A percentile compares a stretch with the other conserved stretches of the same genome.
These are phyloP conservation scores for Amblyopsis hoosieri DNA, from an alignment of 2,797 vertebrate species.

Conservation along the genomic window DNA sequence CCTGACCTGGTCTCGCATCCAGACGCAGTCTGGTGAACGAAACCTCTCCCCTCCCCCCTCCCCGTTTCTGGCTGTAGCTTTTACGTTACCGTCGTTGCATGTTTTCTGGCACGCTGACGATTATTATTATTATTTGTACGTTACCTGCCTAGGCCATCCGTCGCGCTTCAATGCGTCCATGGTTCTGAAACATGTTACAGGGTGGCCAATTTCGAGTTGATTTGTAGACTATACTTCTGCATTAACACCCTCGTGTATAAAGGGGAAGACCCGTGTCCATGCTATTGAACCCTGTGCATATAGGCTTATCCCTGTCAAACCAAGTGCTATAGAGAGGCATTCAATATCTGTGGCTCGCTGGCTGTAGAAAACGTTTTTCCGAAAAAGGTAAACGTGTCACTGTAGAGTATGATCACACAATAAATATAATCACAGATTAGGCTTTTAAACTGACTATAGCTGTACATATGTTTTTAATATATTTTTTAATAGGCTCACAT, in stretches of 20 bases:
- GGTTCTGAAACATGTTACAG: background rate
- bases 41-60: slow-evolving; percentile 17
- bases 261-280: background rate
- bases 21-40: slow-evolving; percentile 4
- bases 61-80: slow-evolving; percentile 26
- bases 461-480: no score
- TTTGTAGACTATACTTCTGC: no score
- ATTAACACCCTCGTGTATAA: slow-evolving; percentile 7
- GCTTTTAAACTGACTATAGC: no score
- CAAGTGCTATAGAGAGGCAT: background rate
- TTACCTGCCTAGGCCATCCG: no score
- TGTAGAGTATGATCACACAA: no score
- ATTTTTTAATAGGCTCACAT: no score
- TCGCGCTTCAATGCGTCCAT: background rate
- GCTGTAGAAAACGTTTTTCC: no score
- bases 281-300: slow-evolving; percentile 9
- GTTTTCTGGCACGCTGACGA: slow-evolving; percentile 53
- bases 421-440: no score
- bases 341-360: no score
- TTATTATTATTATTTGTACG: no score
- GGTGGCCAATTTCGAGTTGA: no score
- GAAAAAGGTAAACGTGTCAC: no score
- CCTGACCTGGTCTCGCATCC: slow-evolving; percentile 8
- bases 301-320: background rate
- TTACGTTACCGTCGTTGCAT: slow-evolving; percentile 53